Evolutionary conservation across 2,113 vertebrate genomes (phyloP), one percentile per base, ranked within the genome.

Genomic region (Chaetodon trifascialis): DNA sequence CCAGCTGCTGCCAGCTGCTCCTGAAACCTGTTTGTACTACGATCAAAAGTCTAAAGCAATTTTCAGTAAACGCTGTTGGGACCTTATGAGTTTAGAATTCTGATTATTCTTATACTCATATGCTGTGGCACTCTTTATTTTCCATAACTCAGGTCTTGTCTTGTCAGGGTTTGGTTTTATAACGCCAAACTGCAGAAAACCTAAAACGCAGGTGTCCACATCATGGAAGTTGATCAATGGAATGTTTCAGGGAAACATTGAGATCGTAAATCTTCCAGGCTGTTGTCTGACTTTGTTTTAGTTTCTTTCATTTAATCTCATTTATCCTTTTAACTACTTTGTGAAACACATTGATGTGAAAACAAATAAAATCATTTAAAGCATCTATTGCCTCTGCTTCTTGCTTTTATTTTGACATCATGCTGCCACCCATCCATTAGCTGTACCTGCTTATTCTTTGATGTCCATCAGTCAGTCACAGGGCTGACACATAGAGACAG

Each of bases 241-340:
- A 12, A 86, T 88, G 82, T 91, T 89, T 88, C 60, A 76, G 21
- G n/a, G 63, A 88, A 92, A 89, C 82, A 49, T 83, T 88, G 86
- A 93, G 86, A n/a, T 80, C 17, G 1, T 89, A 87, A 89, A 65
- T 75, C 76, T 92, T 89, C 55, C 59, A 68, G 54, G 19, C 15
- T 1, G 30, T 34, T 62, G 17, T 63, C 30, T 30, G 30, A 30
- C 30, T 30, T 30, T 30, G 30, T 30, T 30, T 30, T 30, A 3
- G 30, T 36, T 70, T 67, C 65, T 71, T 8, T 8, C 16, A 76
- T 52, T 1, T 11, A 7, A 44, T 46, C 49, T 12, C 69, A 80
- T 88, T 86, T 88, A 78, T 85, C 84, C 40, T 77, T 77, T 74
- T 44, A 66, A 40, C 4, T 51, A 49, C 47, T 81, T 25, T 76